Conservation (phyloP, 1,140 invertebrate species). For the Maniola jurtina region DNA sequence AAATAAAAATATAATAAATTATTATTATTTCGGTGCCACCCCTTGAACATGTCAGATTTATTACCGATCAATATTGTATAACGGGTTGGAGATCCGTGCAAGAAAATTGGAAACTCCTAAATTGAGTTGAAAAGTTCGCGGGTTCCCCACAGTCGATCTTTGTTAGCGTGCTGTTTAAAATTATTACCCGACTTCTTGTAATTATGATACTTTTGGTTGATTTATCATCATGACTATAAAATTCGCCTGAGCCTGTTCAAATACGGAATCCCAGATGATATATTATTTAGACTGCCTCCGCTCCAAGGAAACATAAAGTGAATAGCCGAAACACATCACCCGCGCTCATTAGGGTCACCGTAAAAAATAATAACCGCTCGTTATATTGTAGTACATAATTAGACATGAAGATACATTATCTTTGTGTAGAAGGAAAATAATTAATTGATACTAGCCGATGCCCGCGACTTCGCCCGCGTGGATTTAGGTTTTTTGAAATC, state of each 20-base stretch:
- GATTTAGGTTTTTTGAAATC: too few relatives aligned
- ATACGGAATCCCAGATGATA: neutral
- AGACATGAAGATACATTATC: conserved; percentile 21
- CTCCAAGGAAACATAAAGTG: conserved; percentile 22
- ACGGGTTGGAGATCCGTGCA: conserved; percentile 20
- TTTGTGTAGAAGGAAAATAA: neutral
- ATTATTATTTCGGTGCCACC: neutral
- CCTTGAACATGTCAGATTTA: conserved; percentile 9
- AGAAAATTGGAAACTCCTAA: conserved; percentile 27
- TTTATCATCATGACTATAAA: too few relatives aligned
- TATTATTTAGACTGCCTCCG: neutral
- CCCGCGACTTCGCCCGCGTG: too few relatives aligned
- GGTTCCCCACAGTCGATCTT: conserved; percentile 26
- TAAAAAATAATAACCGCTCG: conserved; percentile 26
- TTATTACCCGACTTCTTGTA: conserved; percentile 17
- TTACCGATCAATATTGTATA: conserved; percentile 16
- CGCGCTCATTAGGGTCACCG: conserved; percentile 19
- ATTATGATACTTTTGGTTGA: conserved; percentile 6
- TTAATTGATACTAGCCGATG: too few relatives aligned
- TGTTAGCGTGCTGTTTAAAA: conserved; percentile 24
- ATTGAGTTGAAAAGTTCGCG: conserved; percentile 25
- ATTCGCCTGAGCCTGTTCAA: too few relatives aligned
- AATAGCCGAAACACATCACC: conserved; percentile 23
- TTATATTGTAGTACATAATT: conserved; percentile 26
- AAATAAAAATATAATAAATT: too few relatives aligned